These are phyloP conservation scores for Pseudopodoces humilis DNA, from an alignment of 2,113 vertebrate species.

Conservation along the genomic window DNA sequence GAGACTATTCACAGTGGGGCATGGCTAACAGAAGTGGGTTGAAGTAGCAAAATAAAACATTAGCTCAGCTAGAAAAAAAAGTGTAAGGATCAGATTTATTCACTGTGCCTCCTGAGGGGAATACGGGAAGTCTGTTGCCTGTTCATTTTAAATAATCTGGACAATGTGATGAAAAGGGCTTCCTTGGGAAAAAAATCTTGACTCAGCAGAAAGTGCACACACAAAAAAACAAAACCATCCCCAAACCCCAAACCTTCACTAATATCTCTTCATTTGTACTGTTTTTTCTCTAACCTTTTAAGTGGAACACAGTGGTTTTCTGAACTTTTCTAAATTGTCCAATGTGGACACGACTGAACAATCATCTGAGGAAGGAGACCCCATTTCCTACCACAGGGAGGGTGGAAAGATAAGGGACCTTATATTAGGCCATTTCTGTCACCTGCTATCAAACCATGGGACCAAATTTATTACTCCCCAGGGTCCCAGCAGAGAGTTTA, in stretches of 20 bases:
- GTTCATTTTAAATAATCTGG: neutral
- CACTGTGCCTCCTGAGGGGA: neutral
- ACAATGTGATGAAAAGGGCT: neutral
- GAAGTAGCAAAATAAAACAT: neutral
- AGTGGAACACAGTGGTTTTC: neutral
- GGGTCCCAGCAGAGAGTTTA: neutral
- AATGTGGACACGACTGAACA: fast-evolving
- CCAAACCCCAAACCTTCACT: neutral
- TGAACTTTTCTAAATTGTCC: neutral
- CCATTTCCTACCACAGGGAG: neutral
- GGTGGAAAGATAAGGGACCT: neutral
- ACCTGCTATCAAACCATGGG: neutral
- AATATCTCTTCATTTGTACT: neutral
- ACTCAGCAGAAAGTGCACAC: neutral
- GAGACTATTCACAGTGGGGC: neutral
- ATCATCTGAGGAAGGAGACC: neutral
- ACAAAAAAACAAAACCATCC: fast-evolving
- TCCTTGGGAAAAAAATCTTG: neutral
- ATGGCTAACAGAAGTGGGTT: neutral
- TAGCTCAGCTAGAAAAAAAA: neutral
- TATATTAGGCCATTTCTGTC: neutral
- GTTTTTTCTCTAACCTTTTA: neutral
- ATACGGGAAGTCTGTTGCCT: neutral
- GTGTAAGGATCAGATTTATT: neutral
- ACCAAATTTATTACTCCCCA: neutral